phyloP scores from a whole-genome alignment of 2,888 invertebrate species.

The Mythimna vitellina region DNA sequence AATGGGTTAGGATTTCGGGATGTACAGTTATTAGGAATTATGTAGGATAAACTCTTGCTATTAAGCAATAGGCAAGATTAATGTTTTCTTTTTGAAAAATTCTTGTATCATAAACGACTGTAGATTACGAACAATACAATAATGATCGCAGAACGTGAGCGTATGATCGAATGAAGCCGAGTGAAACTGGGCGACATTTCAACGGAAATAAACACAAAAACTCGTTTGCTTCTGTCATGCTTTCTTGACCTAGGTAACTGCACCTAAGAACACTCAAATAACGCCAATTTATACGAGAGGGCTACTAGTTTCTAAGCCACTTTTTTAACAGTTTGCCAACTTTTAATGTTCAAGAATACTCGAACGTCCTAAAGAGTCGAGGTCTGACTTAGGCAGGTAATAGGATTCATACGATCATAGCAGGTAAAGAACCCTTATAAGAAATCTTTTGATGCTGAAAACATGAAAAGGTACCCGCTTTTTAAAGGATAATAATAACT shows the following conservation, averaged over 20 bases:
- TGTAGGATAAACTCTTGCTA: neutral
- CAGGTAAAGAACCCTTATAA: slow-evolving; percentile 49
- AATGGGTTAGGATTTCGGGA: slow-evolving; percentile 24
- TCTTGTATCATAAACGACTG: neutral
- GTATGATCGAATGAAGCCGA: slow-evolving; percentile 25
- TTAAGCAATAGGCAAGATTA: neutral
- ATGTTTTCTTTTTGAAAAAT: neutral
- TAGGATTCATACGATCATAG: slow-evolving; percentile 30
- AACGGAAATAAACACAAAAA: slow-evolving; percentile 63
- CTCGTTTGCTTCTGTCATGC: slow-evolving; percentile 68
- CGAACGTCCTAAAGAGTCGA: slow-evolving; percentile 5
- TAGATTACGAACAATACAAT: slow-evolving; percentile 7
- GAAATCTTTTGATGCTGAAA: slow-evolving; percentile 31
- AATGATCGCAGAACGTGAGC: neutral
- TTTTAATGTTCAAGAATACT: slow-evolving; percentile 9
- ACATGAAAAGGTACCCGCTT: slow-evolving; percentile 21
- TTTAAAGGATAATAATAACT: slow-evolving; percentile 17
- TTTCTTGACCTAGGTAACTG: slow-evolving; percentile 73
- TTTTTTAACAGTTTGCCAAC: neutral
- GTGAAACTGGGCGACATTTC: slow-evolving; percentile 60
- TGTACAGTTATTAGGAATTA: slow-evolving; percentile 16
- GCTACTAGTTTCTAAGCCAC: neutral
- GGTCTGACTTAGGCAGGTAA: slow-evolving; percentile 37
- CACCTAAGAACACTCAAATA: slow-evolving; percentile 26
- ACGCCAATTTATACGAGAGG: slow-evolving; percentile 11